phyloP scores from a whole-genome alignment of 2,888 invertebrate species.

The Colostygia pectinataria region DNA sequence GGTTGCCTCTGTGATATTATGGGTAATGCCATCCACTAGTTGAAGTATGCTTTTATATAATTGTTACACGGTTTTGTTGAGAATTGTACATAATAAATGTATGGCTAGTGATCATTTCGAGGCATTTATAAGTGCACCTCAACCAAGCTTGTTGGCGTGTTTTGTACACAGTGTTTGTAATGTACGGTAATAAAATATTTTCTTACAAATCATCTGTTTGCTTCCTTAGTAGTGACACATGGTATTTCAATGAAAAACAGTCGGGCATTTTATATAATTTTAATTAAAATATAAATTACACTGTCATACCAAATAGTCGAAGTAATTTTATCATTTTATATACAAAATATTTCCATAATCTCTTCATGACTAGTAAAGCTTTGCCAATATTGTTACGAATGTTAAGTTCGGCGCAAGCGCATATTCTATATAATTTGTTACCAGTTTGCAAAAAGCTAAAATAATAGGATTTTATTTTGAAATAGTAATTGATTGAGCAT shows the following conservation, averaged over 20 bases:
- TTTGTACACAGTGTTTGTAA: constrained; percentile 66
- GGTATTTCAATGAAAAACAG: constrained; percentile 25
- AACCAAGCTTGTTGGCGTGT: constrained; percentile 53
- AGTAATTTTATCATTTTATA: constrained; percentile 67
- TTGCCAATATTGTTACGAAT: constrained; percentile 56
- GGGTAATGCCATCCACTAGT: constrained; percentile 43
- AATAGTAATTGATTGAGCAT: constrained; percentile 52
- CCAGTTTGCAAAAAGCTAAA: constrained; percentile 6
- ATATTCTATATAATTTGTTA: constrained; percentile 38
- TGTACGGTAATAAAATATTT: constrained; percentile 73
- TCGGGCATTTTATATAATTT: constrained; percentile 57
- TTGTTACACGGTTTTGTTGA: constrained; percentile 44
- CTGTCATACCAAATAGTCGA: constrained; percentile 50
- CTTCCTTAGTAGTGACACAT: constrained; percentile 16
- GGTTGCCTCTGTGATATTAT: constrained; percentile 66
- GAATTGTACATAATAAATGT: constrained; percentile 39
- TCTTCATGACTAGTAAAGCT: constrained; percentile 73
- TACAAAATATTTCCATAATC: constrained; percentile 75
- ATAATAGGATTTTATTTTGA: constrained; percentile 4
- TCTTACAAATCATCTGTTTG: constrained; percentile 44
- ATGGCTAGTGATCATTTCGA: constrained; percentile 59
- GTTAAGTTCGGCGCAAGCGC: constrained; percentile 48
- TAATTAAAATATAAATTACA: constrained; percentile 65
- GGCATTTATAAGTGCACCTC: constrained; percentile 63
- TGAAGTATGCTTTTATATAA: constrained; percentile 43